Percentiles rank a stretch among this genome's conserved stretches.
phyloP scores from a whole-genome alignment of 2,888 invertebrate species.

The Protodeltote pygarga region DNA sequence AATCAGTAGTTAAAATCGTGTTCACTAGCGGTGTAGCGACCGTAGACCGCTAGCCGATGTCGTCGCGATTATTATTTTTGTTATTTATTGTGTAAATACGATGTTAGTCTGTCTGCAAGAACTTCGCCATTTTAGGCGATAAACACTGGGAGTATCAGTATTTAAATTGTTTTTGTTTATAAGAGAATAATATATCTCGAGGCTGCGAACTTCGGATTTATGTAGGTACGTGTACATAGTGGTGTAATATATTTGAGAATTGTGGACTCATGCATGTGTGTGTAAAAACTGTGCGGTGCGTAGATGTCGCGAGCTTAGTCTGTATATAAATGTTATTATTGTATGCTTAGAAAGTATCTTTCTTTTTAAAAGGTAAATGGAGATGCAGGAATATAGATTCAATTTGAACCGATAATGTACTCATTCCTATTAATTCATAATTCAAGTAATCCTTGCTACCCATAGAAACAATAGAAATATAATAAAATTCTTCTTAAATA shows the following conservation, averaged over 20 bases:
- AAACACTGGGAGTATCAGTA: constrained; percentile 54
- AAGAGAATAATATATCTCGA: constrained; percentile 54
- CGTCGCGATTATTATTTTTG: constrained; percentile 18
- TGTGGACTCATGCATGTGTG: constrained; percentile 56
- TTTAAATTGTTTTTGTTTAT: constrained; percentile 54
- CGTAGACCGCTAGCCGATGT: constrained; percentile 4
- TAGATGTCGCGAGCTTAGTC: constrained; percentile 74
- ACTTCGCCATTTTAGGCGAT: constrained; percentile 22
- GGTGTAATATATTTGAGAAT: constrained; percentile 56
- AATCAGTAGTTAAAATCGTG: constrained; percentile 38
- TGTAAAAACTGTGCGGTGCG: constrained; percentile 61
- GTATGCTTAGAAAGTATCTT: constrained; percentile 72
- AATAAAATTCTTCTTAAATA: constrained; percentile 26
- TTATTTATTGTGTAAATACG: constrained; percentile 60
- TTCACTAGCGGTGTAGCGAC: constrained; percentile 7
- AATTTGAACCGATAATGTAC: constrained; percentile 15
- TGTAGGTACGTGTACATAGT: constrained; percentile 63
- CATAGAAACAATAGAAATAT: constrained; percentile 29
- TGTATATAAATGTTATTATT: constrained; percentile 77
- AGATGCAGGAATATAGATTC: constrained; percentile 47
- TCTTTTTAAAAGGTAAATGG: constrained; percentile 58
- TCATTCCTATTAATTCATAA: constrained; percentile 17
- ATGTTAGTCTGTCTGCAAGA: constrained; percentile 32
- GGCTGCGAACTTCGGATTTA: constrained; percentile 51
- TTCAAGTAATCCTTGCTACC: constrained; percentile 19